phyloP scores from a whole-genome alignment of 2,113 vertebrate species.

The Bungarus multicinctus region DNA sequence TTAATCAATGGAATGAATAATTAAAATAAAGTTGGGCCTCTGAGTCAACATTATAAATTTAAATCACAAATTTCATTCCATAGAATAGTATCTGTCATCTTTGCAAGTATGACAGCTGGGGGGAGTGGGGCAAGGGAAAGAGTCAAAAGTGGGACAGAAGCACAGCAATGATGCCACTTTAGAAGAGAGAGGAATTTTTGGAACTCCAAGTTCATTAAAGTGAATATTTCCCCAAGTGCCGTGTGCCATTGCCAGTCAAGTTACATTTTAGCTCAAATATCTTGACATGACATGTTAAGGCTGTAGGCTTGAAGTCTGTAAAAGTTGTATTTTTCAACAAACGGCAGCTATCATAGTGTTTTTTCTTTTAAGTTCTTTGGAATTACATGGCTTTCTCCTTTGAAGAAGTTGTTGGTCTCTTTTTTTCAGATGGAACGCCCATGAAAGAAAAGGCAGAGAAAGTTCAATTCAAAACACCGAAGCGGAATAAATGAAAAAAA shows the following conservation, averaged over 20 bases:
- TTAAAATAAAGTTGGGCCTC: not conserved
- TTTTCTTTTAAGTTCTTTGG: constrained; percentile 28
- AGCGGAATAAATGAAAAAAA: constrained; percentile 53
- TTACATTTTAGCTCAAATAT: constrained; percentile 22
- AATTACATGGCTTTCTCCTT: not conserved
- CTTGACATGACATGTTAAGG: constrained; percentile 45
- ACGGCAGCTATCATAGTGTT: constrained; percentile 30
- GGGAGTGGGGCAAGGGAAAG: no score
- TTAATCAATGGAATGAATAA: not conserved
- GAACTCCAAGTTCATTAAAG: constrained; percentile 28
- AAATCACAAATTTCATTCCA: not conserved
- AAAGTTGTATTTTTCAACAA: constrained; percentile 32
- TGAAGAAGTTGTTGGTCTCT: constrained; percentile 49
- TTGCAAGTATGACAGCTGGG: not conserved
- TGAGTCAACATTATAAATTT: not conserved
- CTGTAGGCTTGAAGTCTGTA: constrained; percentile 25
- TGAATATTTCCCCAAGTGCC: constrained; percentile 20
- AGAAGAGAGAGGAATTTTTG: constrained; percentile 20
- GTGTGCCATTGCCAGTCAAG: constrained; percentile 28
- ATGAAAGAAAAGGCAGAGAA: constrained; percentile 54
- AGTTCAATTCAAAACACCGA: constrained; percentile 50
- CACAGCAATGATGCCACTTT: not conserved
- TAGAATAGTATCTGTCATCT: not conserved
- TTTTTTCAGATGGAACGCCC: constrained; percentile 48
- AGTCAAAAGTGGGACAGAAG: not conserved